A percentile compares a stretch with the other conserved stretches of the same genome.
Evolutionary conservation across 2,888 invertebrate species (phyloP).

Genomic region (Caenorhabditis sp.): DNA sequence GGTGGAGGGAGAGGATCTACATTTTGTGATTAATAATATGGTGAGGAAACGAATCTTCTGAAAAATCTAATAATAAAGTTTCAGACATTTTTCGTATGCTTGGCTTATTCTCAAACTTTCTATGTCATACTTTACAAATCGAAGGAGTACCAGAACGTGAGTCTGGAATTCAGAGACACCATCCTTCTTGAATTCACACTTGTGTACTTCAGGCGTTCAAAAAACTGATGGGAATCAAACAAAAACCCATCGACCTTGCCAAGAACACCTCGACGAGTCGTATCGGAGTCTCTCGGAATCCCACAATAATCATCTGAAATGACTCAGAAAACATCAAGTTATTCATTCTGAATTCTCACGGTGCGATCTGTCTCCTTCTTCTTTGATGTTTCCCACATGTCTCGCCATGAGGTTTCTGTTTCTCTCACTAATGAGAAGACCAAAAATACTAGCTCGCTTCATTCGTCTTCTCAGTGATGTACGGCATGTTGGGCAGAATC

Average conservation of each 20-base stretch:
- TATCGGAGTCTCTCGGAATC: neutral
- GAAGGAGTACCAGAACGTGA: slow-evolving; percentile 32
- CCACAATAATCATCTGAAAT: slow-evolving; percentile 11
- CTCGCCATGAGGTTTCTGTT: neutral
- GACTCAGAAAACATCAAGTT: slow-evolving; percentile 10
- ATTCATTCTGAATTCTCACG: neutral
- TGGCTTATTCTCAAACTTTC: slow-evolving; percentile 33
- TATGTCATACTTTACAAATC: slow-evolving; percentile 37
- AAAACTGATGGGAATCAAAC: slow-evolving; percentile 4
- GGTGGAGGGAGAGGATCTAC: slow-evolving; percentile 27
- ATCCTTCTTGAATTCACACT: neutral
- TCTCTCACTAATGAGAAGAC: slow-evolving; percentile 12
- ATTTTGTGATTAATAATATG: slow-evolving; percentile 33
- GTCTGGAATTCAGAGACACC: no score
- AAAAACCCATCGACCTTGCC: neutral
- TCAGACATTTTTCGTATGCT: slow-evolving; percentile 30
- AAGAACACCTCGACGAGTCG: slow-evolving; percentile 15
- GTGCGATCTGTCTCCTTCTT: neutral
- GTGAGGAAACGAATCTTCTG: neutral
- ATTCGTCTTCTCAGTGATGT: slow-evolving; percentile 31
- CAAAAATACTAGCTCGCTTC: slow-evolving; percentile 9
- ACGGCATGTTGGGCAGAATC: slow-evolving; percentile 24
- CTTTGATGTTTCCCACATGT: slow-evolving; percentile 1
- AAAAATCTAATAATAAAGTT: no score
- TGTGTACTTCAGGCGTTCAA: slow-evolving; percentile 11